Conservation (phyloP, 2,888 invertebrate genomes). For the Acleris literana region DNA sequence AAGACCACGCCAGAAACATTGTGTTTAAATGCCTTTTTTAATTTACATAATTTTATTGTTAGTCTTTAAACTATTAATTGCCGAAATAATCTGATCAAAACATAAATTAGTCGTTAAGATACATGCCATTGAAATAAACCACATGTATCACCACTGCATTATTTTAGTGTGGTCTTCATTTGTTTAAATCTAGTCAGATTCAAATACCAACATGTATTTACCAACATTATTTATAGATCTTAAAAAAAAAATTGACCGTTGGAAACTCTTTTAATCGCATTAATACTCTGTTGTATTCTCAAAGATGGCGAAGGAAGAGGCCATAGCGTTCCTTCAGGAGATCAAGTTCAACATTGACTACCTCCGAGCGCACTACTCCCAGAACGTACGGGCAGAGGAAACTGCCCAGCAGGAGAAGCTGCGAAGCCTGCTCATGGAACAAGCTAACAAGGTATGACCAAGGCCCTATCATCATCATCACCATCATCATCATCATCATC, state of each 20-base stretch:
- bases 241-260: too few species aligned
- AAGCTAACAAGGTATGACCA: slow-evolving; percentile 63
- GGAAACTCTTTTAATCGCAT: too few species aligned
- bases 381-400: slow-evolving; percentile 72
- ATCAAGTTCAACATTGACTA: slow-evolving; percentile 90
- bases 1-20: too few species aligned
- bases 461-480: neutral
- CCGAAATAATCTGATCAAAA: neutral
- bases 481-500: neutral
- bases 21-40: too few species aligned
- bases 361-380: slow-evolving; percentile 85
- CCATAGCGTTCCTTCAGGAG: slow-evolving; percentile 89
- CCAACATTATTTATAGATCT: too few species aligned
- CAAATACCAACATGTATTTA: too few species aligned
- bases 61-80: too few species aligned
- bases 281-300: slow-evolving; percentile 18
- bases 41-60: too few species aligned
- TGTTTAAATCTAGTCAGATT: too few species aligned
- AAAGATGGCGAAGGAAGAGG: slow-evolving; percentile 90
- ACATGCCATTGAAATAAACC: neutral
- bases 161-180: too few species aligned
- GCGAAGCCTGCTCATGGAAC: slow-evolving; percentile 69
- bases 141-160: too few species aligned
- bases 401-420: slow-evolving; percentile 73
- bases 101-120: too few species aligned